Conservation (phyloP, 2,113 vertebrate genomes). For the Argyrosomus japonicus region DNA sequence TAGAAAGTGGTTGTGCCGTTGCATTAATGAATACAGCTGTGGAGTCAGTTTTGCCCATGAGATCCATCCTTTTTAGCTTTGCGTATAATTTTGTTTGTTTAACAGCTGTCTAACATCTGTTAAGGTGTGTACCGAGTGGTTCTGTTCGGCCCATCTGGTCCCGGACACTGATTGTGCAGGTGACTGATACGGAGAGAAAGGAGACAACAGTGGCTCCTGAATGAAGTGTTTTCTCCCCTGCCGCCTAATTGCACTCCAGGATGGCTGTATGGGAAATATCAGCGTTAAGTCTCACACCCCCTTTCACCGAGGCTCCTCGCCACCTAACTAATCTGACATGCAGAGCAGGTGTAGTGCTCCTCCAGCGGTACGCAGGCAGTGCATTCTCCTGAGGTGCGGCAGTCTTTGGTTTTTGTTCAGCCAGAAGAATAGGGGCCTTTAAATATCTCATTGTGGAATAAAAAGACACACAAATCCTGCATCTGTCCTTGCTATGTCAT, state of each 20-base stretch:
- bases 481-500: neutral
- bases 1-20: neutral
- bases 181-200: slow-evolving; percentile 27
- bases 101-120: slow-evolving; percentile 28
- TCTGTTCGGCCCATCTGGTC: slow-evolving; percentile 6
- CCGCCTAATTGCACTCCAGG: neutral
- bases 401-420: slow-evolving; percentile 13
- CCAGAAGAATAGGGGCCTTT: neutral
- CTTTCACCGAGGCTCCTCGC: slow-evolving; percentile 21
- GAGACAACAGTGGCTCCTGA: neutral
- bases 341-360: slow-evolving; percentile 31
- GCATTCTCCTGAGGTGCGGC: slow-evolving; percentile 8
- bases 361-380: slow-evolving; percentile 17
- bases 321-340: slow-evolving; percentile 37
- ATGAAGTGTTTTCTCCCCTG: neutral
- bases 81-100: neutral
- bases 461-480: neutral
- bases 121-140: neutral
- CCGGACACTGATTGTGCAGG: neutral
- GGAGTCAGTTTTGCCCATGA: neutral
- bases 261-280: slow-evolving; percentile 2
- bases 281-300: slow-evolving; percentile 20
- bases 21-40: neutral
- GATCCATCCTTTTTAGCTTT: neutral
- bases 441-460: slow-evolving; percentile 3